Evolutionary conservation across 2,888 invertebrate genomes (phyloP), one percentile per base, ranked within the genome.

Genomic region (Heliconius cydno): DNA sequence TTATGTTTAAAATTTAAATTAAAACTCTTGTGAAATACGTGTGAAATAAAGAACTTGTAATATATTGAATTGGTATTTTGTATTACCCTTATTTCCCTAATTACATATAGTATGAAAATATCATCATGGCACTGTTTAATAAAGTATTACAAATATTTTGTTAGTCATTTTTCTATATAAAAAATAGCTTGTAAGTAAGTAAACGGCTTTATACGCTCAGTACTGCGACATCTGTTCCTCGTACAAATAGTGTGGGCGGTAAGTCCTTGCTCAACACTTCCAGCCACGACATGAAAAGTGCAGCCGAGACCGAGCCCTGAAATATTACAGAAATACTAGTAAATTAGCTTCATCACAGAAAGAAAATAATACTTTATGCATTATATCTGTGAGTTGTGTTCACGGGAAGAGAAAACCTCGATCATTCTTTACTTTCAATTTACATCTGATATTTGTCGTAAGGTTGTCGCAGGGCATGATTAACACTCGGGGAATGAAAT

Each of bases 231-330:
- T 81, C 81, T 66, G 63, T 77, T 30, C 81, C 81, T 25, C 81
- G 76, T 19, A 98, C 97, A 86, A 98, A 95, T 75, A 99, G 95
- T 89, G 98, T 97, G 0, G 99, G 99, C 66, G 98, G 99, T 94
- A 99, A 96, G 89, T 97, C 98, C 84, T 96, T 96, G 46, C 98
- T 98, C 85, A 99, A 95, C 86, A 97, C 96, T 94, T 99, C 99
- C 86, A 99, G 92, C 99, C 99, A 99, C 19, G 98, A 97, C 98
- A 99, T 98, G 94, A 99, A 99, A 74, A 99, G 94, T 0, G 98
- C 97, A 3, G 99, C 98, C 2, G 98, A 98, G 77, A 98, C 97
- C 1, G 97, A 97, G 72, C 97, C 98, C 95, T 96, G 88, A 2
- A 63, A 46, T n/a, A 41, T 57, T 9, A n/a, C 0, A 19, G 52